Evolutionary conservation across 2,888 invertebrate species (phyloP).

Genomic region (Phyllotreta cruciferae): DNA sequence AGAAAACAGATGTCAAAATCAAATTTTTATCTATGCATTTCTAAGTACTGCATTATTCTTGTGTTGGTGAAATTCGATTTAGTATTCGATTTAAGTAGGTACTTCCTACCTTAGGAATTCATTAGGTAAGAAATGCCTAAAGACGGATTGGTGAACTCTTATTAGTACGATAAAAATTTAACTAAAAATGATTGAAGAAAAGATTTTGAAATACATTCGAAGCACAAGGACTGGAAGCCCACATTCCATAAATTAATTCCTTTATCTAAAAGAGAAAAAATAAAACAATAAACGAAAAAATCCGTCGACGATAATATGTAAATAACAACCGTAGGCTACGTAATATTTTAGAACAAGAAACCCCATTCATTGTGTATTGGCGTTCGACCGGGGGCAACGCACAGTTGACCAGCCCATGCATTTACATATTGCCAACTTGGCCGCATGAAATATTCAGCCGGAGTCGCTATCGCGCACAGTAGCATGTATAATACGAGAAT

Average conservation of each 20-base stretch:
- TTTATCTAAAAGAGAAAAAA: constrained; percentile 22
- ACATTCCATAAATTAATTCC: constrained; percentile 20
- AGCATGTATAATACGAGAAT: constrained; percentile 61
- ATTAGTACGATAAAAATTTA: no score
- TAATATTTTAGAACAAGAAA: constrained; percentile 44
- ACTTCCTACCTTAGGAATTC: no score
- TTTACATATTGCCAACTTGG: constrained; percentile 33
- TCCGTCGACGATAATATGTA: constrained; percentile 43
- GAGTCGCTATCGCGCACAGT: constrained; percentile 54
- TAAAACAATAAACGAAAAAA: constrained; percentile 29
- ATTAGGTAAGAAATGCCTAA: no score
- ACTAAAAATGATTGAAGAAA: neutral
- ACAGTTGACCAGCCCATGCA: constrained; percentile 39
- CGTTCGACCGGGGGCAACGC: constrained; percentile 37
- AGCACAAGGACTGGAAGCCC: neutral
- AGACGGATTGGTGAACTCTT: no score
- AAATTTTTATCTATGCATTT: no score
- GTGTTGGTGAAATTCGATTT: no score
- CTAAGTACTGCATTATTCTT: no score
- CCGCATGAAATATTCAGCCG: constrained; percentile 31
- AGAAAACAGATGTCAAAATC: no score
- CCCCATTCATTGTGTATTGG: constrained; percentile 44
- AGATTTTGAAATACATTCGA: no score
- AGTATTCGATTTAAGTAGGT: no score
- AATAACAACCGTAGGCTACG: constrained; percentile 40